Evolutionary conservation across 92 coral and sea anemone species (phyloP).

Genomic region (Epizoanthus rinbou): DNA sequence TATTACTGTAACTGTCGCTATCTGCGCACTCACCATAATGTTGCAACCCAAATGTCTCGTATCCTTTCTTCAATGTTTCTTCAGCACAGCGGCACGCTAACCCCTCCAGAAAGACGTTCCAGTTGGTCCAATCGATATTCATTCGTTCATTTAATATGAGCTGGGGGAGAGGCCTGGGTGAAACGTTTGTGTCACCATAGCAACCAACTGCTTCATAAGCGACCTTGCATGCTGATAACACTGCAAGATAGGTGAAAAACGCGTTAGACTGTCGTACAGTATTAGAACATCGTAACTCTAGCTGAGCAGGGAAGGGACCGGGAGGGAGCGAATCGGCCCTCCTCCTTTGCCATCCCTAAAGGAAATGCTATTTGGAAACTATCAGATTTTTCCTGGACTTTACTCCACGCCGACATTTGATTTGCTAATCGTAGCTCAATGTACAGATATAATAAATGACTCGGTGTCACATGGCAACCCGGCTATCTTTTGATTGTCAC

Average conservation of each 20-base stretch:
- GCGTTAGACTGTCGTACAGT: no score
- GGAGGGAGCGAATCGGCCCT: no score
- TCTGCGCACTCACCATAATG: slow-evolving; percentile 48
- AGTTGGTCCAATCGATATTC: slow-evolving; percentile 57
- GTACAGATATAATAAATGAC: no score
- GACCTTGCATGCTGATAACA: slow-evolving; percentile 45
- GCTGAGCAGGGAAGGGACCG: no score
- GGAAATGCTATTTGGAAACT: no score
- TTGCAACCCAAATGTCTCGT: slow-evolving; percentile 65
- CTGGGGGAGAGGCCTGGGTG: slow-evolving; percentile 64
- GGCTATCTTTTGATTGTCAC: no score
- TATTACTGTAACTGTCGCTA: background rate
- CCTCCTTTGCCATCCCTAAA: no score
- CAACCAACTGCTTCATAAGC: slow-evolving; percentile 65
- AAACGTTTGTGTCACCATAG: slow-evolving; percentile 49
- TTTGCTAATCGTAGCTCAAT: no score
- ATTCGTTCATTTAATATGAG: slow-evolving; percentile 59
- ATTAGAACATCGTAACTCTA: no score
- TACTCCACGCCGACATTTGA: no score
- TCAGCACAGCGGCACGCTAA: slow-evolving; percentile 67
- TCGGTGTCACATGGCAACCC: no score
- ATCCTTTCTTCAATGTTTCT: slow-evolving; percentile 59
- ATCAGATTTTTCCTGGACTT: no score
- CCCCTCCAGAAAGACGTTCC: slow-evolving; percentile 58
- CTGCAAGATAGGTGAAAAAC: background rate